Conservation (phyloP, 1,140 invertebrate genomes). For the Neelides sp. region DNA sequence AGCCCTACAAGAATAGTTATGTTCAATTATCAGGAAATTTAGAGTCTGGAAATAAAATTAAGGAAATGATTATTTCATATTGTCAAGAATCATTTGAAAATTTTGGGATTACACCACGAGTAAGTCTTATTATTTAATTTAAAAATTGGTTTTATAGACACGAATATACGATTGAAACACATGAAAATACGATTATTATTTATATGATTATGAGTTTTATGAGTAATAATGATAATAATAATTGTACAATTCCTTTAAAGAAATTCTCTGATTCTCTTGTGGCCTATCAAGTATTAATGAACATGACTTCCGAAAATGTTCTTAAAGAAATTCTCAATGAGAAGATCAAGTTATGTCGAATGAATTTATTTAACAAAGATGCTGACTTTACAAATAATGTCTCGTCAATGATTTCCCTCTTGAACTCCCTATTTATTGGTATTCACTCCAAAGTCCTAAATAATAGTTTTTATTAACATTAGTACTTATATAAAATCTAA, state of each 20-base stretch:
- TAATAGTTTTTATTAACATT: too few species aligned
- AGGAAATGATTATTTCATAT: constrained; percentile 9
- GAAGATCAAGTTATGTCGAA: constrained; percentile 8
- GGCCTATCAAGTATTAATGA: constrained; percentile 15
- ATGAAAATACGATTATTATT: too few species aligned
- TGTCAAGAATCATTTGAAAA: constrained; percentile 12
- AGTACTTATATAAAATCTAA: too few species aligned
- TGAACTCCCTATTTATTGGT: constrained; percentile 28
- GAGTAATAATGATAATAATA: too few species aligned
- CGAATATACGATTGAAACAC: too few species aligned
- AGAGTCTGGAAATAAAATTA: constrained; percentile 2
- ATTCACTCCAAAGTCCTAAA: too few species aligned
- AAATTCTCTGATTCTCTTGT: constrained; percentile 23
- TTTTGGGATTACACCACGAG: constrained; percentile 10
- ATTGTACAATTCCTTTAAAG: too few species aligned
- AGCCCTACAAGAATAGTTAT: too few species aligned
- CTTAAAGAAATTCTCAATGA: constrained; percentile 10
- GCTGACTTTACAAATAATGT: constrained; percentile 9
- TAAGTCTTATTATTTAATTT: background rate
- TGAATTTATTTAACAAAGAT: constrained; percentile 1
- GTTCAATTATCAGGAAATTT: background rate
- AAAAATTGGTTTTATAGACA: background rate
- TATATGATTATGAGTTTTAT: too few species aligned
- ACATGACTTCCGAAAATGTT: constrained; percentile 7
- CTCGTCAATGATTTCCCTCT: constrained; percentile 7